Base-by-base conservation (phyloP, 2,888 invertebrate genomes). In the Scaptomyza cyrtandrae region DNA sequence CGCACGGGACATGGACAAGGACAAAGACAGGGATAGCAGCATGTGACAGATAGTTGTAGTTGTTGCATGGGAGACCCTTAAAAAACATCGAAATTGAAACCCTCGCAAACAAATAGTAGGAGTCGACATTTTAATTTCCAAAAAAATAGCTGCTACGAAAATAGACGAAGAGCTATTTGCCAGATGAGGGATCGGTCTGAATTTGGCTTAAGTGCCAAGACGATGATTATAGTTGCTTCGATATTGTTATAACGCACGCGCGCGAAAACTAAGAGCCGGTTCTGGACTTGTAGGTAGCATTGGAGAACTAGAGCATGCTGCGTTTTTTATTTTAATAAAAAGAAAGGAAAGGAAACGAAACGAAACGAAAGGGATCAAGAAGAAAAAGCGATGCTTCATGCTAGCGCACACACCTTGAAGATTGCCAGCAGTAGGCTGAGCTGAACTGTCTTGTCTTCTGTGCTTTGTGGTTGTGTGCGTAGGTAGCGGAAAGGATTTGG, bases 61-160 rank as follows among this genome's bases (percentile, higher is more conserved):
- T 44, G 48, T 27, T 44, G 49, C 3, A 27, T 46, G 57, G 55
- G 44, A 48, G 35, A 44, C 48, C 44, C 41, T 16, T 61, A 70
- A 88, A 77, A 85, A 82, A 86, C 53, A 24, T 24, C 45, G 56
- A 41, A 49, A 52, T 58, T 29, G 31, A 71, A 69, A 72, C 84
- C 84, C 84, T 75, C 71, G 71, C 67, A 54, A 71, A 71, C 78
- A 74, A 70, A 86, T 84, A 80, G 85, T 88, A 88, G 85, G 85
- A 86, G 89, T 88, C 86, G 85, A 88, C 85, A 76, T 75, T 86
- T 87, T 84, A 86, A 85, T 85, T 85, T 85, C 69, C 78, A 56
- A 77, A 80, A 80, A 79, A 80, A 39, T 66, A 73, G 73, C 49
- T 59, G 56, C 54, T 41, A 64, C 65, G 49, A 75, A 78, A 72